Base-by-base conservation (phyloP, 2,113 vertebrate species). In the Pachypanchax playfairii region DNA sequence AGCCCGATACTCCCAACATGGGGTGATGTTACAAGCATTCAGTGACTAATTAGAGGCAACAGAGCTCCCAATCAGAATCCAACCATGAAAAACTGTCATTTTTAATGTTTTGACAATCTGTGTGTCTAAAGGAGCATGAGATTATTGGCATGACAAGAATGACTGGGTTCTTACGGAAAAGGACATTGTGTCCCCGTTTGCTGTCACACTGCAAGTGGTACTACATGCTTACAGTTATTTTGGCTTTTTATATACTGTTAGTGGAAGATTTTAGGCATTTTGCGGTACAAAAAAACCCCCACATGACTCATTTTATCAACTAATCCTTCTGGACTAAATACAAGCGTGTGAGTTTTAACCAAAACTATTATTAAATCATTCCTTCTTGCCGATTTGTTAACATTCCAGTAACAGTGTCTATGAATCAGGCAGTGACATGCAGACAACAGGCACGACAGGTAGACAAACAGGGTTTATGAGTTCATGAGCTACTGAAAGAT, bases 1-100 rank as follows among this genome's bases (percentile, higher is more conserved):
- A 3, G 63, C 47, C 56, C 42, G 52, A 22, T 72, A 67, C 48
- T 63, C 50, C 29, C 24, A 64, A 70, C 67, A 51, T 70, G 50
- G 49, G 15, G 21, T 1, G 11, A 2, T 21, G 25, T 36, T 33
- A 21, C 24, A 4, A 24, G 22, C 59, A 43, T 41, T 38, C 15
- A 11, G n/a, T n/a, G n/a, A n/a, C n/a, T n/a, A 6, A 5, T 46
- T 43, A 26, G 39, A 51, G 53, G 38, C 17, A 53, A 22, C n/a
- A 31, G 1, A 59, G 38, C 18, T 14, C 6, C 29, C 9, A 20
- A 43, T 43, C 38, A 53, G 6, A 36, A 61, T 17, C 8, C 17
- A 24, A 29, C 29, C 31, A 24, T 10, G 25, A n/a, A 1, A 22
- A 25, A n/a, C n/a, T 50, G 33, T 57, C 42, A 15, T 38, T 11